These are phyloP conservation scores for Troides helena DNA, from an alignment of 2,888 invertebrate species.

Conservation along the genomic window DNA sequence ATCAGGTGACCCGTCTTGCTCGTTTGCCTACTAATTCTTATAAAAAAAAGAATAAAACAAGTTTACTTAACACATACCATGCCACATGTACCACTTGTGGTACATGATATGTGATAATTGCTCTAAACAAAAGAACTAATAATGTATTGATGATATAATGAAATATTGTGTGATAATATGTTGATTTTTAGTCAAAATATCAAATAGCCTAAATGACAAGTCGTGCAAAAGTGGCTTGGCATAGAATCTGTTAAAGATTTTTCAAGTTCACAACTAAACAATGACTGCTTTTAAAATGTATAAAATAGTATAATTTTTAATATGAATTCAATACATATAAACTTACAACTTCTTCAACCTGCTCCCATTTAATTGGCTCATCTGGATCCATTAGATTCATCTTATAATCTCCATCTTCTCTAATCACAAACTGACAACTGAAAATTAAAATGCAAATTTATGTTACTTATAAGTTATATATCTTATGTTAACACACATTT, in stretches of 20 bases:
- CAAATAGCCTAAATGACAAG: too few relatives aligned
- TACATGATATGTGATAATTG: too few relatives aligned
- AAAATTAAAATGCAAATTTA: constrained; percentile 34
- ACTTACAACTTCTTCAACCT: constrained; percentile 95
- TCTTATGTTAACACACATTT: not conserved
- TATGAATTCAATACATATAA: not conserved
- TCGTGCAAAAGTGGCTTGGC: too few relatives aligned
- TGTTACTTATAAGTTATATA: not conserved
- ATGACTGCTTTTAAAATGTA: not conserved
- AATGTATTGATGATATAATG: too few relatives aligned
- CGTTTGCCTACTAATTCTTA: too few relatives aligned
- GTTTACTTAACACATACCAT: too few relatives aligned
- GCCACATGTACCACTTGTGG: too few relatives aligned
- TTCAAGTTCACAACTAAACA: not conserved
- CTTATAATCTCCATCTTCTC: constrained; percentile 88
- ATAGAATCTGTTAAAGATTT: not conserved
- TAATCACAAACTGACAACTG: constrained; percentile 97
- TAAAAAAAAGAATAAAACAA: too few relatives aligned
- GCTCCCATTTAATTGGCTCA: constrained; percentile 93
- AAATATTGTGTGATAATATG: too few relatives aligned
- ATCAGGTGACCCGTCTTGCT: too few relatives aligned
- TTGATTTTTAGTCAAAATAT: too few relatives aligned
- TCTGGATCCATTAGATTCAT: constrained; percentile 91
- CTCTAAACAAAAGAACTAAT: too few relatives aligned
- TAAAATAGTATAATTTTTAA: not conserved